These are phyloP conservation scores for Saimiri boliviensis DNA, from an alignment of 2,113 vertebrate species.

Conservation along the genomic window DNA sequence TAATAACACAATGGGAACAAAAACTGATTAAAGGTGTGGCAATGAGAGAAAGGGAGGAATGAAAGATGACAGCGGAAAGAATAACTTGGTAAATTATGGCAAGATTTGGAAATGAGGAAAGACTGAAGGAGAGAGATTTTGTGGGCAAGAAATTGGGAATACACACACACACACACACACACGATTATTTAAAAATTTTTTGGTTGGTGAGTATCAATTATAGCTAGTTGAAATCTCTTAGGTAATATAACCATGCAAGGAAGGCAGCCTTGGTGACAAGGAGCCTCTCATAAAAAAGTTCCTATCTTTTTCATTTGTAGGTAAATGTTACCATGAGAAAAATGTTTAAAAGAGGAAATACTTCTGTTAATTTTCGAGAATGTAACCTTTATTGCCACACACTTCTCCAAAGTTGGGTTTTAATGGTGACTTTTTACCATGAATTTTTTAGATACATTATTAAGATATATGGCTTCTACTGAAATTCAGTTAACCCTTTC, in stretches of 20 bases:
- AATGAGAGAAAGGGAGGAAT: not conserved
- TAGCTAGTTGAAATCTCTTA: not conserved
- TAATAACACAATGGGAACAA: not conserved
- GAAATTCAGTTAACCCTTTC: not conserved
- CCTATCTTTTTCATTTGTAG: not conserved
- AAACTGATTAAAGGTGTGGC: not conserved
- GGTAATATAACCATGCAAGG: not conserved
- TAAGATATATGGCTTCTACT: not conserved
- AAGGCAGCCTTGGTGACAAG: not conserved
- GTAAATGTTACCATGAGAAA: not conserved
- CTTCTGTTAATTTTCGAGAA: not conserved
- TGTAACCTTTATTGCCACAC: not conserved
- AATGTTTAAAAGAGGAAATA: not conserved
- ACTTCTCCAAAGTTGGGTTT: not conserved
- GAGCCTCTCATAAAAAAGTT: not conserved
- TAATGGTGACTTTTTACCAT: not conserved
- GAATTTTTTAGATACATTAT: not conserved
- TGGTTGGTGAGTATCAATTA: not conserved
- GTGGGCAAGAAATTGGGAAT: not conserved
- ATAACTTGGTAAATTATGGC: not conserved
- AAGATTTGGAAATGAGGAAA: not conserved
- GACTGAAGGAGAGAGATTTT: not conserved
- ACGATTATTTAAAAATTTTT: not conserved
- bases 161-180: too few species aligned
- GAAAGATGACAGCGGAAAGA: not conserved